A percentile compares a stretch with the other conserved stretches of the same genome.
Evolutionary conservation across 1,140 invertebrate species (phyloP).

Genomic region (Drosophila tsacasi): DNA sequence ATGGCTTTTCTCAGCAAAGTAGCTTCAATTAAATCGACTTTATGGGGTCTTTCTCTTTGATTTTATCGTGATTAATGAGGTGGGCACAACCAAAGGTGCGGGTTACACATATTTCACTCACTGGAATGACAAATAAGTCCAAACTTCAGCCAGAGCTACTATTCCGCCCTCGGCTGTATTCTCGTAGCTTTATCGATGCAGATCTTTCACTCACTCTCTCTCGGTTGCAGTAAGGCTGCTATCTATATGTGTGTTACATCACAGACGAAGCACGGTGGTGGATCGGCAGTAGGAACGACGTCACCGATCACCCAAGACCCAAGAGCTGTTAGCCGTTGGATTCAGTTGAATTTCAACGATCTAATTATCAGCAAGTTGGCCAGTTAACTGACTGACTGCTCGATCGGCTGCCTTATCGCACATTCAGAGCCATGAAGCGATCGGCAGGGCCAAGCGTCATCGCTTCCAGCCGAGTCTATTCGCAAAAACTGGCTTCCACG

Average conservation of each 20-base stretch:
- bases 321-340: slow-evolving; percentile 14
- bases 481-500: slow-evolving; percentile 56
- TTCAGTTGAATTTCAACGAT: slow-evolving; percentile 25
- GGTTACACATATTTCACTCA: neutral
- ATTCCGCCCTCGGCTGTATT: neutral
- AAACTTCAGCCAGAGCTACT: slow-evolving; percentile 3
- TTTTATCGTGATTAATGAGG: neutral
- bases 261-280: slow-evolving; percentile 27
- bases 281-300: slow-evolving; percentile 29
- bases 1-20: neutral
- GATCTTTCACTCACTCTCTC: slow-evolving; percentile 45
- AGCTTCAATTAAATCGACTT: neutral
- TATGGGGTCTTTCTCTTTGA: neutral
- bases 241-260: slow-evolving; percentile 59
- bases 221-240: slow-evolving; percentile 33
- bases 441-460: slow-evolving; percentile 30
- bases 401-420: slow-evolving; percentile 39
- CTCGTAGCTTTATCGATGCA: slow-evolving; percentile 23
- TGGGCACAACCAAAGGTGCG: neutral
- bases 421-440: slow-evolving; percentile 34
- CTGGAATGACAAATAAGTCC: neutral
- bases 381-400: slow-evolving; percentile 36
- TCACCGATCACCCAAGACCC: slow-evolving; percentile 47
- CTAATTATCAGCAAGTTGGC: slow-evolving; percentile 45
- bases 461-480: slow-evolving; percentile 39